Evolutionary conservation across 1,140 invertebrate genomes (phyloP), one percentile per base, ranked within the genome.

Genomic region (Lordiphosa collinella): DNA sequence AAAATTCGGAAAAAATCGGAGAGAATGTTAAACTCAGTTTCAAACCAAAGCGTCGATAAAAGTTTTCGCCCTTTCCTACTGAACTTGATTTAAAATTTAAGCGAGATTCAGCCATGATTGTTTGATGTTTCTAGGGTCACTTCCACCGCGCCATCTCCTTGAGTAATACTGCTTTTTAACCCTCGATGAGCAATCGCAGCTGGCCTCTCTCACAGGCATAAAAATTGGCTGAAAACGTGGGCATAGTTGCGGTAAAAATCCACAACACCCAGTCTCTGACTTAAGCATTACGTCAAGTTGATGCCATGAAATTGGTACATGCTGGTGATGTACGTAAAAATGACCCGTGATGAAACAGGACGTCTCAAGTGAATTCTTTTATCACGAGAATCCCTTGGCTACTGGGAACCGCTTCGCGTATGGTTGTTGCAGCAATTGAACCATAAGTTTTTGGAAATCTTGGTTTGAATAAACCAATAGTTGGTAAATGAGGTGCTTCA

Each of bases 101-200:
- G n/a, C n/a, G n/a, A n/a, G n/a, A n/a, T n/a, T n/a, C n/a, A n/a
- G n/a, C n/a, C n/a, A n/a, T n/a, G n/a, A n/a, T n/a, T n/a, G n/a
- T n/a, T n/a, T n/a, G n/a, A n/a, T n/a, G n/a, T n/a, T n/a, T n/a
- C n/a, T n/a, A n/a, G n/a, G 18, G 18, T 18, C 63, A 91, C 5
- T 93, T 92, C 58, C 89, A 91, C 9, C 73, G 88, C 50, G 90
- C 89, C 3, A 91, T 92, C 34, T 82, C 91, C 12, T 89, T 91
- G 80, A 91, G 91, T 69, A 92, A 93, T 8, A 91, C 90, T 3
- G 92, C 92, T 18, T 60, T 92, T 1, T 89, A 89, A 56, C 82
- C 90, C 3, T 92, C 90, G 12, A 57, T 91, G 0, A 89, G 86
- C 38, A 75, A 89, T 9, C 69, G 85, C 4, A 78, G 90, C 25